Conservation (phyloP, 2,888 invertebrate species). For the Sphecodes monilicornis region DNA sequence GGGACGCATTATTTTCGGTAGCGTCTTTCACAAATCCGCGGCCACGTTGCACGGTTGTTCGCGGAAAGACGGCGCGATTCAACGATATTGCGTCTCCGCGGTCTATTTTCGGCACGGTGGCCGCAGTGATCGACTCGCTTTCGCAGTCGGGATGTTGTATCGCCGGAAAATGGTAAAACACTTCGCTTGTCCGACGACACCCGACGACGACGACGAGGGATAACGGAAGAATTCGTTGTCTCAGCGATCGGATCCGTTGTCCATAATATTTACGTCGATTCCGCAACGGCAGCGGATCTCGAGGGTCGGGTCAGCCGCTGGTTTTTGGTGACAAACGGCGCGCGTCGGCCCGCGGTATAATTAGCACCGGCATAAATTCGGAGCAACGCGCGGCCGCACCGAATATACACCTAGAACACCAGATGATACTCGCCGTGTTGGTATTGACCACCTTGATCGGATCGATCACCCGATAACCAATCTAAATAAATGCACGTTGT, state of each 20-base stretch:
- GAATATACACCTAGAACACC: constrained; percentile 73
- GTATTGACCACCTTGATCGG: not conserved
- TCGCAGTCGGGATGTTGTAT: constrained; percentile 43
- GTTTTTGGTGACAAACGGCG: constrained; percentile 57
- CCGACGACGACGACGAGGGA: not conserved
- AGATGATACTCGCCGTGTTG: constrained; percentile 49
- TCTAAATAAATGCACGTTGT: constrained; percentile 57
- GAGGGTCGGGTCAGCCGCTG: not conserved
- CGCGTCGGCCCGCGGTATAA: constrained; percentile 69
- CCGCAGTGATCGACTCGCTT: constrained; percentile 50
- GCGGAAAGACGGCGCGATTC: constrained; percentile 61
- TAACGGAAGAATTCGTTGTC: not conserved
- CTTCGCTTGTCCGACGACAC: not conserved
- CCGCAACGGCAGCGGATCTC: not conserved
- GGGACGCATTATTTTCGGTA: constrained; percentile 30
- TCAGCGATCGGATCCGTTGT: not conserved
- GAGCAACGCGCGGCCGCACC: constrained; percentile 67
- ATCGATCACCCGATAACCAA: constrained; percentile 10
- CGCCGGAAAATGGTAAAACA: constrained; percentile 40
- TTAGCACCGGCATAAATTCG: constrained; percentile 78
- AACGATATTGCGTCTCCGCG: constrained; percentile 62
- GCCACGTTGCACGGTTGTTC: constrained; percentile 53
- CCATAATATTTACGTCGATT: not conserved
- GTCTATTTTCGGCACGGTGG: constrained; percentile 66
- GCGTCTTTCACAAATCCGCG: constrained; percentile 38